A percentile compares a stretch with the other conserved stretches of the same genome.
phyloP scores from a whole-genome alignment of 2,113 vertebrate species.

The Oryctolagus cuniculus region mOryCun1.1 NC_091445.1:31652001-31652500 shows the following conservation, averaged over 20 bases:
- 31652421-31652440: neutral
- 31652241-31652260: neutral
- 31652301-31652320: neutral
- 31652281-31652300: neutral
- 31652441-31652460: neutral
- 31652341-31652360: neutral
- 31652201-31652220: neutral
- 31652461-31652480: neutral
- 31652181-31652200: neutral
- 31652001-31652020: conserved; percentile 1
- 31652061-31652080: conserved; percentile 22
- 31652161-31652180: neutral
- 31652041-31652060: neutral
- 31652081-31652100: conserved; percentile 11
- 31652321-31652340: neutral
- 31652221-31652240: neutral
- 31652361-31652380: neutral
- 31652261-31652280: neutral
- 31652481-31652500: neutral
- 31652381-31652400: neutral
- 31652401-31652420: neutral
- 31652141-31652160: neutral
- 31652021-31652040: neutral
- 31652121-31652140: neutral
- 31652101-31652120: conserved; percentile 30